Conservation (phyloP, 1,140 invertebrate genomes). For the Neotoxoptera formosana region DNA sequence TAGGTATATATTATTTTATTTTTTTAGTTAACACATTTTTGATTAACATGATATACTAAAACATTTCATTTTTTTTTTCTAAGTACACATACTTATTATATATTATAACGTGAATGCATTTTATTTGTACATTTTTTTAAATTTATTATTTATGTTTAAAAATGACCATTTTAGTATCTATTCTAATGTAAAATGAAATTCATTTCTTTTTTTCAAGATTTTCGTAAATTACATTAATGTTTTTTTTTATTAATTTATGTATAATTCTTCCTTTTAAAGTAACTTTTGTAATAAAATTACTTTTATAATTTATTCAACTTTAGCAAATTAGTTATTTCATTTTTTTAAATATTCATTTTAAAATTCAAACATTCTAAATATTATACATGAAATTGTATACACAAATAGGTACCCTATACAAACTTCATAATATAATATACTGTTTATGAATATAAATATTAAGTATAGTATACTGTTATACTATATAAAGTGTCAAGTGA, state of each 20-base stretch:
- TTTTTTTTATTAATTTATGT: background rate
- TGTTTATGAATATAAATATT: no score
- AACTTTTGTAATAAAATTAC: background rate
- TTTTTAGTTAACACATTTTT: background rate
- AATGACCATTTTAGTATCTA: background rate
- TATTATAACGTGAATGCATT: background rate
- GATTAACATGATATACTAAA: background rate
- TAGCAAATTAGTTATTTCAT: background rate
- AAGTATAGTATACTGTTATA: no score
- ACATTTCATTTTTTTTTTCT: background rate
- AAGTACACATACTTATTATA: background rate
- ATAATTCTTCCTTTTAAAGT: background rate
- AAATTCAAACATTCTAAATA: background rate
- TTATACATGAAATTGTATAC: background rate
- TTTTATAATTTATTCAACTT: constrained; percentile 3
- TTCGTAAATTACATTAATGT: background rate
- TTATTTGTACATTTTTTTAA: background rate
- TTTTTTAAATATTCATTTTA: background rate
- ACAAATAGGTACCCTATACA: background rate
- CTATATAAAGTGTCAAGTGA: no score
- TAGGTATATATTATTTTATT: background rate
- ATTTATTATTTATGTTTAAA: background rate
- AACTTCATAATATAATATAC: background rate
- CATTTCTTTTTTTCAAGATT: background rate
- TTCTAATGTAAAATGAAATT: background rate